Base-by-base conservation (phyloP, 2,113 vertebrate species). In the Eulacestoma nigropectus region DNA sequence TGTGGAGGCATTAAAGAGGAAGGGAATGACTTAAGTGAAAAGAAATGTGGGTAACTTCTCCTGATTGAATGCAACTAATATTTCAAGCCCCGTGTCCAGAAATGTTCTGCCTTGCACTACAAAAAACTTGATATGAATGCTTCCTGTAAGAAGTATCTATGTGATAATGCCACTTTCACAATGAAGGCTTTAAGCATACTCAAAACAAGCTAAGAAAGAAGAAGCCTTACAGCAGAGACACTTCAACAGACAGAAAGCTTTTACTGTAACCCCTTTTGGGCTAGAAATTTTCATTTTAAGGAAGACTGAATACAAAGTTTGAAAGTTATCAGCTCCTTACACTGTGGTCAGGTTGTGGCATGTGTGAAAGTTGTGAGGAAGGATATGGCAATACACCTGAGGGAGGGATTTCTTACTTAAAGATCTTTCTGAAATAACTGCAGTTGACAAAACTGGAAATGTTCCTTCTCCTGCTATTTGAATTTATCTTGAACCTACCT, bases 1-100 rank as follows among this genome's bases (percentile, higher is more conserved):
- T 97, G 94, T 94, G 95, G 96, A 97, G 95, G 92, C 94, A 97
- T 97, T 98, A 94, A 96, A 97, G 96, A 93, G 91, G 95, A 93
- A 97, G 42, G 55, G 90, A 96, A 93, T 97, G 96, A 97, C 93
- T 97, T 92, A 94, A 94, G 93, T 92, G 73, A 95, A 97, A 97
- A 98, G 90, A 97, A 98, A 98, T 97, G 95, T 80, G 88, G 86
- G 91, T 91, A 93, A 96, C 63, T 91, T 95, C 85, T 97, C 68
- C 87, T 82, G 46, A 96, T 65, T 91, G 80, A 94, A 77, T 74
- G 57, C 72, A 93, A 86, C 67, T 73, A 73, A 87, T 92, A 57
- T 87, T 97, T 96, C 90, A 93, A 86, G 76, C 41, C 16, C 32
- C 2, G 1, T 57, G 25, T 80, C 63, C 53, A 94, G 77, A 91